These are phyloP conservation scores for Daubentonia madagascariensis DNA, from an alignment of 2,113 vertebrate species.

Conservation along the genomic window DNA sequence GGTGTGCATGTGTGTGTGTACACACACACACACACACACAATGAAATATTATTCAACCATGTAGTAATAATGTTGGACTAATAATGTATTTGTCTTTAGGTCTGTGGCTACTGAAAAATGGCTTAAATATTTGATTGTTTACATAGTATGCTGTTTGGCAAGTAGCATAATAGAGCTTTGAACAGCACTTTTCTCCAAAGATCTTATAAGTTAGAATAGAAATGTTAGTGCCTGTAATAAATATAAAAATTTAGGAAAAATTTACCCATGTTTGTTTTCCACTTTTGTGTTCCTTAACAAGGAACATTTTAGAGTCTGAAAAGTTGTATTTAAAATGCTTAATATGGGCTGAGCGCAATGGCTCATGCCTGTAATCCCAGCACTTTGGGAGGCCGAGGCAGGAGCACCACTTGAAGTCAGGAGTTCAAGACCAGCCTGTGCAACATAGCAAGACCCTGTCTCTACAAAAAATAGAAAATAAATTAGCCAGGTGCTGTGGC, in stretches of 20 bases:
- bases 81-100: not conserved
- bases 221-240: not conserved
- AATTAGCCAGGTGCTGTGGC: too few species aligned
- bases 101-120: slow-evolving; percentile 12
- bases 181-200: not conserved
- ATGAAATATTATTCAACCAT: not conserved
- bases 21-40: too few species aligned
- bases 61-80: not conserved
- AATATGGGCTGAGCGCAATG: not conserved
- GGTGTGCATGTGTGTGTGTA: too few species aligned
- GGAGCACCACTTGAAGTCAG: too few species aligned
- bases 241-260: slow-evolving; percentile 17
- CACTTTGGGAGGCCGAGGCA: too few species aligned
- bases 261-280: not conserved
- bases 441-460: too few species aligned
- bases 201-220: not conserved
- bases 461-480: too few species aligned
- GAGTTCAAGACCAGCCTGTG: too few species aligned
- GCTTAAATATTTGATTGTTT: not conserved
- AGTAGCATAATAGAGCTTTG: not conserved
- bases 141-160: not conserved
- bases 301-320: slow-evolving; percentile 21
- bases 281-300: not conserved
- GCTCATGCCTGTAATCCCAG: too few species aligned
- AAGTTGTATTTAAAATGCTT: slow-evolving; percentile 37